A percentile compares a stretch with the other conserved stretches of the same genome.
These are phyloP conservation scores for Cheiracanthium punctorium DNA, from an alignment of 2,888 invertebrate species.

Conservation along the genomic window DNA sequence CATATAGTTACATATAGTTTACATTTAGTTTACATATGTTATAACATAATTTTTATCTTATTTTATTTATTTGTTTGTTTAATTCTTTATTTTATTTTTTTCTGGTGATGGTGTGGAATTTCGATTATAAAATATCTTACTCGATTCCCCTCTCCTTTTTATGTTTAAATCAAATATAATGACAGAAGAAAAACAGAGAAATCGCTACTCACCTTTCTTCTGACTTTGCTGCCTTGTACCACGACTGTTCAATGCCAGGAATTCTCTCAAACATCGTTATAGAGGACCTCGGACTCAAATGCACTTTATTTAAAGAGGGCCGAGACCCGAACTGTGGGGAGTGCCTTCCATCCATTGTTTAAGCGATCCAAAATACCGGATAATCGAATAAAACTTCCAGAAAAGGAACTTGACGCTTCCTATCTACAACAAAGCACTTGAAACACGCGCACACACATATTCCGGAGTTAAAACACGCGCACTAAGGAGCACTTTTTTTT, in stretches of 20 bases:
- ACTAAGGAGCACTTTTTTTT: too few species aligned
- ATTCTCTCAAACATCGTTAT: slow-evolving; percentile 46
- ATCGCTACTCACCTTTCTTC: slow-evolving; percentile 50
- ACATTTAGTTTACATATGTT: too few species aligned
- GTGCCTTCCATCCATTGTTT: slow-evolving; percentile 46
- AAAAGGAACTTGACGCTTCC: background rate
- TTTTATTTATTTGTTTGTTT: too few species aligned
- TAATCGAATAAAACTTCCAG: background rate
- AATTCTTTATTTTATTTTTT: too few species aligned
- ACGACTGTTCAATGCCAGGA: slow-evolving; percentile 29
- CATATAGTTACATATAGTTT: too few species aligned
- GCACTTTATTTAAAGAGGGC: slow-evolving; percentile 50
- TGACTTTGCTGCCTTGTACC: slow-evolving; percentile 38
- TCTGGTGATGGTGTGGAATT: too few species aligned
- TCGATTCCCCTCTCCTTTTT: too few species aligned
- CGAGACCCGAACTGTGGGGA: slow-evolving; percentile 55
- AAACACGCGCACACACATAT: background rate
- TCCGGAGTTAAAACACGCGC: background rate
- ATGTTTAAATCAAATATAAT: too few species aligned
- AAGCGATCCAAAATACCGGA: background rate
- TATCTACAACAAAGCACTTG: background rate
- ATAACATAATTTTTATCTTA: too few species aligned
- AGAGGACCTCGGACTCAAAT: slow-evolving; percentile 42
- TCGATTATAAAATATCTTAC: too few species aligned
- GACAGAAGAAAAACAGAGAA: too few species aligned